Base-by-base conservation (phyloP, 2,888 invertebrate genomes). In the Pterostichus niger region DNA sequence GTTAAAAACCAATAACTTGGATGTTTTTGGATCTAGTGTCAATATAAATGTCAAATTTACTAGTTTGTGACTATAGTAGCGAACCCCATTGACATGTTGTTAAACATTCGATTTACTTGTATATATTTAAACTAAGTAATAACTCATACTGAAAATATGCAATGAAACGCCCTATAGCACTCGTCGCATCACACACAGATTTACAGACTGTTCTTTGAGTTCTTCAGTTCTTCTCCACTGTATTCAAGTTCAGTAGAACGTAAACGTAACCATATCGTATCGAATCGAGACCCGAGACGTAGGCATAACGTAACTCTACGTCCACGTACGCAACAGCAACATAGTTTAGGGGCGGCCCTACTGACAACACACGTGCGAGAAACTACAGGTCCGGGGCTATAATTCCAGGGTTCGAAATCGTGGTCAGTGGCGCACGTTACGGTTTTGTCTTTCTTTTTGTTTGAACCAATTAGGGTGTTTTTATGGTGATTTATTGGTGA, bases 281-380 rank as follows among this genome's bases (percentile, higher is more conserved):
- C 40, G 64, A 15, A 64, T 64, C 64, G 44, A 71, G 35, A 24
- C 24, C 3, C 35, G 64, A 40, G 6, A 44, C 44, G 44, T 13
- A 56, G 17, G 17, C 15, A 24, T 56, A 56, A 56, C 17, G 40
- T 71, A 11, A 40, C 15, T 71, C 15, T 40, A 40, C 40, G 59
- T 59, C 17, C 11, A 54, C 15, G 54, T 54, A 54, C 54, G 54
- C 31, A 24, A 31, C 24, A 59, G 11, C 59, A 17, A 56, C 33
- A 44, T 44, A 15, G 15, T 71, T 71, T 71, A 44, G 68, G 68
- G 44, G n/a, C 13, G 56, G 56, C 56, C 56, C 17, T 31, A 13
- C 56, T 56, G 56, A 56, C 40, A 64, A 17, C 40, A 40, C 68
- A 71, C 68, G 68, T 71, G 68, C 44, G 68, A 71, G 6, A 15